Base-by-base conservation (phyloP, 2,797 vertebrate species). In the Sparus aurata region DNA sequence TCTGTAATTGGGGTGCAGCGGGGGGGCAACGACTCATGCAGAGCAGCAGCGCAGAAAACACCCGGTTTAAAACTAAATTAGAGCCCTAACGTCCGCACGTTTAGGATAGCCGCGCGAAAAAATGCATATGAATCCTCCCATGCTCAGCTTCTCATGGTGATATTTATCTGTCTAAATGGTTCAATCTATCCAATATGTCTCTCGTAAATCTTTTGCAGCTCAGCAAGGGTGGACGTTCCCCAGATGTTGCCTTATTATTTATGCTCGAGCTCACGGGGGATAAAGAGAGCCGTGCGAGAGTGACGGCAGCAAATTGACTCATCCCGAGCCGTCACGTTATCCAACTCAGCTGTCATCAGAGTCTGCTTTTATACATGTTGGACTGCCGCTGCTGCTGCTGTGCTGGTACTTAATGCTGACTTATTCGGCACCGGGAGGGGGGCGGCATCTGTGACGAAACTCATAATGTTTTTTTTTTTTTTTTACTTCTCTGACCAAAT, bases 1-100 rank as follows among this genome's bases (percentile, higher is more conserved):
- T 85, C 76, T 75, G 79, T 91, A 89, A 94, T 91, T 86, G 76
- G 85, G 82, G 62, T 74, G 73, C 73, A 73, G 73, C 82, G 15
- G 66, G 74, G 38, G 62, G 75, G 70, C 34, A 68, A 78, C 75
- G 53, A 15, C 77, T 85, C 80, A 68, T 34, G 75, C 78, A 77
- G 85, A 77, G 83, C 52, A 34, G 30, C 12, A 20, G 46, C 6
- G 50, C 34, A 38, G 43, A 83, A 85, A 87, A 79, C 25, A 68
- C 38, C 61, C 3, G 0, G 67, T 83, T 83, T 69, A 47, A 59
- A 77, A 60, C 58, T 13, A 43, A 82, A 85, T 58, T 9, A 41
- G 45, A 73, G 17, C 38, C 30, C n/a, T 59, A 57, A 27, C 66
- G 27, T 46, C 46, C 18, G 17, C 34, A 58, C 45, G n/a, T 62